Conservation (phyloP, 2,797 vertebrate species). For the Amazonetta brasiliensis region DNA sequence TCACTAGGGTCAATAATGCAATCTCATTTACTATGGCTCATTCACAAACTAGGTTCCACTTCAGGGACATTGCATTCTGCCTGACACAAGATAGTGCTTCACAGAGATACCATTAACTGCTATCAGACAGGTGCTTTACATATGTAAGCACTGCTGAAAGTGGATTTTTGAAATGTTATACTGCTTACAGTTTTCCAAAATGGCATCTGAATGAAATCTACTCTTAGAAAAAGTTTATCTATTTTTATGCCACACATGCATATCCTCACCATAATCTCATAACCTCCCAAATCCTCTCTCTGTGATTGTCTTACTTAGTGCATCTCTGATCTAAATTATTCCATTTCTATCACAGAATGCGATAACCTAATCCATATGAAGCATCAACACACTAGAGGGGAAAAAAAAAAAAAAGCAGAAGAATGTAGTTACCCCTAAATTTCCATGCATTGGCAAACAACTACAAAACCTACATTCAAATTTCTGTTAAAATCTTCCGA, state of each 20-base stretch:
- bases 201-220: background rate
- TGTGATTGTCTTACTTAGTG: background rate
- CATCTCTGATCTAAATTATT: background rate
- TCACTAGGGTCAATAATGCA: background rate
- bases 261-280: rapidly evolving
- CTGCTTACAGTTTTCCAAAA: background rate
- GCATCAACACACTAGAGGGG: background rate
- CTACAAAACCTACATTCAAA: background rate
- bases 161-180: background rate
- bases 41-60: background rate
- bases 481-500: background rate
- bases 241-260: background rate
- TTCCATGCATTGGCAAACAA: background rate
- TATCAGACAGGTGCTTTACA: background rate
- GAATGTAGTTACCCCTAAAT: background rate
- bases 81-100: background rate
- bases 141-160: background rate
- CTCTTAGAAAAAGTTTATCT: background rate
- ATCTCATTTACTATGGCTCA: background rate
- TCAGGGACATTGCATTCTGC: background rate
- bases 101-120: background rate
- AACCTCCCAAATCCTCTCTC: background rate
- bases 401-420: too few species aligned
- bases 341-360: background rate
- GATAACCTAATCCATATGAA: background rate